Evolutionary conservation across 2,113 vertebrate species (phyloP).

Genomic region (Podocnemis expansa): DNA sequence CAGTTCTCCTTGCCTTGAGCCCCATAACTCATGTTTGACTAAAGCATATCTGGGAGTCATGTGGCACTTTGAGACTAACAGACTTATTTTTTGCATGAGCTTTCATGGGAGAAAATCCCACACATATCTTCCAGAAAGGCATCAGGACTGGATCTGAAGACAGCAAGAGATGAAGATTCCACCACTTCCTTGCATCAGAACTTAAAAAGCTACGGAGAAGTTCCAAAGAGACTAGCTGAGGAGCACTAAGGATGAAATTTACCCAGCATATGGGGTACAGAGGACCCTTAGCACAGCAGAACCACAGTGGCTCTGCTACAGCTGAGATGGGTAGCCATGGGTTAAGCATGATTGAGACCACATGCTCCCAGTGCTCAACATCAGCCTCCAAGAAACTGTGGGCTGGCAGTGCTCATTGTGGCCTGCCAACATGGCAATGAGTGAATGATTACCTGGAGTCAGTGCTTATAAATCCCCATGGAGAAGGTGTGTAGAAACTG

Average conservation of each 20-base stretch:
- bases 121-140: neutral
- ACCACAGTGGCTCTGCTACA: neutral
- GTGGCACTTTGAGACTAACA: no score
- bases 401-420: neutral
- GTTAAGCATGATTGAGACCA: neutral
- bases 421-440: neutral
- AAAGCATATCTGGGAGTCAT: no score
- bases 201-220: neutral
- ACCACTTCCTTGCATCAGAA: conserved; percentile 41
- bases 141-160: neutral
- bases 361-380: neutral
- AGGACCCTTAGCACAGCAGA: neutral
- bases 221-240: fast-evolving
- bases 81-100: no score
- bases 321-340: neutral
- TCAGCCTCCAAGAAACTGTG: neutral
- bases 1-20: neutral
- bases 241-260: neutral
- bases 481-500: neutral
- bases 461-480: neutral
- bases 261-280: neutral
- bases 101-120: no score
- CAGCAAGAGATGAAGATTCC: conserved; percentile 20
- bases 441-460: neutral
- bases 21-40: neutral